Base-by-base conservation (phyloP, 2,888 invertebrate species). In the Mactromeris polynyma region DNA sequence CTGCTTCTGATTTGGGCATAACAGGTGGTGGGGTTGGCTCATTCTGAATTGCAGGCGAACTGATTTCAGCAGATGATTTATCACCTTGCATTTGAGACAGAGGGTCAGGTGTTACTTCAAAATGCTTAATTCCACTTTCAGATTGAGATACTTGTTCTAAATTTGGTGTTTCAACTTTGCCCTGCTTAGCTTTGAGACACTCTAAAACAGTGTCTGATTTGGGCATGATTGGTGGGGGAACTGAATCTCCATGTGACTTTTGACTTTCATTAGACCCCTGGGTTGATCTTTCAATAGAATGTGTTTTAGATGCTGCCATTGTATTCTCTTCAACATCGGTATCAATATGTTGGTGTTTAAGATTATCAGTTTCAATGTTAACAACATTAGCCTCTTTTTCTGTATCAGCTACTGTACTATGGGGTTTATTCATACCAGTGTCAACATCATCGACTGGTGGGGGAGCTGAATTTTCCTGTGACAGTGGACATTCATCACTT, bases 141-240 rank as follows among this genome's bases (percentile, higher is more conserved):
- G 26, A 17, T 46, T 3, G 11, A 46, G 46, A 11, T 46, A 17
- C 14, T 11, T 17, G 11, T 11, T 46, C 46, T 46, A 69, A 26
- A 64, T 82, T 26, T 17, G 73, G 46, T 7, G 58, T 17, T n/a
- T 54, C 54, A 0, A 21, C 21, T 3, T 51, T 36, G 11, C 42
- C 21, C 36, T 31, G n/a, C 6, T 51, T n/a, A 17, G 78, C 58
- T 54, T 51, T 54, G 31, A 82, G 7, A 58, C 86, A 83, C 17
- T 82, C 77, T 54, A 86, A 40, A 9, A 81, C 81, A 17, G 6
- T 4, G n/a, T 81, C 81, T n/a, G 81, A 81, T 54, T 81, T 86
- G 11, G 73, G 77, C 31, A 54, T 36, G 26, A 81, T 46, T 42
- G 86, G 86, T 14, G 84, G 84, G 33, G 84, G 84, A 7, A 11